Evolutionary conservation across 2,113 vertebrate species (phyloP), one percentile per base, ranked within the genome.

Genomic region (Ardeotis arabs): DNA sequence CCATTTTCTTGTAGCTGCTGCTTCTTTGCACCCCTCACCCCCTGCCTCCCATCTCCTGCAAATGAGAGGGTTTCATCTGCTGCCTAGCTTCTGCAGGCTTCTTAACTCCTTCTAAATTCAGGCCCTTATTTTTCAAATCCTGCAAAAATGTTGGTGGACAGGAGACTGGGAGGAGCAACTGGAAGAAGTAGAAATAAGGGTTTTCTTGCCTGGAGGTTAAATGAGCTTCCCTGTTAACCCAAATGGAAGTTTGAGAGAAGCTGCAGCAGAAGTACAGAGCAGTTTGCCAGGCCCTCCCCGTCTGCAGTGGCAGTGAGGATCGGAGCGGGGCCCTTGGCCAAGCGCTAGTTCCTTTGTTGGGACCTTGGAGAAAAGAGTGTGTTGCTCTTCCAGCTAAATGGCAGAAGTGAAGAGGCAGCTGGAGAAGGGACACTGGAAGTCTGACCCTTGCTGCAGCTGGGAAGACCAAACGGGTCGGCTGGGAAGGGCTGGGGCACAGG

Each of bases 41-140:
- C 3, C 6, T 6, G 19, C 37, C 47, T 81, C 53, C 47, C 14
- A 13, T 22, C 21, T 74, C 33, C 44, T 53, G 35, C 28, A 50
- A 49, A 33, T 1, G 3, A 72, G 29, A 58, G 12, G 16, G 24
- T 52, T 83, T 84, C 1, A 0, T 52, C 78, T 1, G 0, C 52
- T 87, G 53, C 52, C 19, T 62, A 23, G 12, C 35, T 63, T 73
- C 78, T 47, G 44, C 14, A 59, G 23, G 14, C 68, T 68, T 83
- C 11, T 63, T 37, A 75, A 41, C 37, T 52, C 27, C 20, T 37
- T 17, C n/a, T 45, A 53, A 87, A 74, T 29, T 82, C 72, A 53
- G 25, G 19, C 9, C 66, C 29, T 49, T 47, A 8, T 23, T 79
- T 74, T 83, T 64, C 60, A 55, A 39, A 59, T 53, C 60, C 37